Evolutionary conservation across 2,113 vertebrate genomes (phyloP).

Genomic region (Zosterops borbonicus): DNA sequence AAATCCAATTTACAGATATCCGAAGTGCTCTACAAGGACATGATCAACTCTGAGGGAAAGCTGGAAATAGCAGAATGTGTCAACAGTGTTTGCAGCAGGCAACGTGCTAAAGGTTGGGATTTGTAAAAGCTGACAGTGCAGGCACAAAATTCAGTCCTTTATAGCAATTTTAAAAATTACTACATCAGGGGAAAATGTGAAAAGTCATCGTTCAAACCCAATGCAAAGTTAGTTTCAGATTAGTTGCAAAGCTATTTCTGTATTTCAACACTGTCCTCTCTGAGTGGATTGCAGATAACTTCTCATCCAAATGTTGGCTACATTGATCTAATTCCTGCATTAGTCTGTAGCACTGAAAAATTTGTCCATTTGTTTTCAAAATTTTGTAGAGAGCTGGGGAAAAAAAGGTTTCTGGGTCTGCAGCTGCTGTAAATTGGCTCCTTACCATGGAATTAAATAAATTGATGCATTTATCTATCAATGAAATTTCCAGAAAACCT

Average conservation of each 20-base stretch:
- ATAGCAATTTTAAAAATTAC: not conserved
- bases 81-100: not conserved
- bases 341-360: not conserved
- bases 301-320: not conserved
- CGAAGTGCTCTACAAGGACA: not conserved
- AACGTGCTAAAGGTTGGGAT: not conserved
- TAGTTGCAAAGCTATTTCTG: not conserved
- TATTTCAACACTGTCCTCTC: not conserved
- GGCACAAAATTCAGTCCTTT: not conserved
- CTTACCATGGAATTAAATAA: not conserved
- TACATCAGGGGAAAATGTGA: not conserved
- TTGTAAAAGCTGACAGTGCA: not conserved
- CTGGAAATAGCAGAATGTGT: not conserved
- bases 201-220: not conserved
- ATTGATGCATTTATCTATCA: not conserved
- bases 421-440: not conserved
- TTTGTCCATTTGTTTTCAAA: not conserved
- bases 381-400: not conserved
- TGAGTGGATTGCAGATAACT: not conserved
- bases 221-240: not conserved
- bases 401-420: not conserved
- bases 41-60: not conserved
- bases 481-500: not conserved
- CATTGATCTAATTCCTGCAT: not conserved
- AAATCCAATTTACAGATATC: not conserved